phyloP scores from a whole-genome alignment of 2,113 vertebrate species.

The Haplochromis vanheusdeni region DNA sequence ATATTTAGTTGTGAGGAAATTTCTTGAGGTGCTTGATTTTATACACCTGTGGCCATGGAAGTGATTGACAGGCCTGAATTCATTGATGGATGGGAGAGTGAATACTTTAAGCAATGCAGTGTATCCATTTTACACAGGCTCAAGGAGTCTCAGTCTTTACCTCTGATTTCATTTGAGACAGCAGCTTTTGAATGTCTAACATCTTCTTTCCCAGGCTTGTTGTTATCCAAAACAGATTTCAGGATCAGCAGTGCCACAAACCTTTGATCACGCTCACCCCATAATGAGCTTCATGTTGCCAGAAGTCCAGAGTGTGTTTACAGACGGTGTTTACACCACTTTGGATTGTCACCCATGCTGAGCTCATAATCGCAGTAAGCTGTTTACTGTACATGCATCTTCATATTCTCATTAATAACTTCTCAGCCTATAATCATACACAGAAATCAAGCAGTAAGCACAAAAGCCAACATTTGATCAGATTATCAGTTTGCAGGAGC shows the following conservation, averaged over 20 bases:
- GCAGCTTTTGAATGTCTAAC: background rate
- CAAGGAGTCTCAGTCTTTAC: background rate
- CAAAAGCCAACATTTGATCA: background rate
- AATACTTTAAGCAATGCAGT: background rate
- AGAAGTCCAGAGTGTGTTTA: slow-evolving; percentile 25
- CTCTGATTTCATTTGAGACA: background rate
- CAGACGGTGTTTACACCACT: slow-evolving; percentile 10
- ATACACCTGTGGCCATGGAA: background rate
- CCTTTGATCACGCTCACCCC: slow-evolving; percentile 12
- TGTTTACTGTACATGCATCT: background rate
- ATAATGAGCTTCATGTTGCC: slow-evolving; percentile 1
- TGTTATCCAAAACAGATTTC: slow-evolving; percentile 8
- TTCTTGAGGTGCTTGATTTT: background rate
- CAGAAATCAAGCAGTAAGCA: background rate
- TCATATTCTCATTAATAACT: background rate
- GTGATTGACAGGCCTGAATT: rapidly evolving
- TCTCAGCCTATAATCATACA: background rate
- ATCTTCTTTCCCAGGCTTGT: background rate
- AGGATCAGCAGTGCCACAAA: slow-evolving; percentile 4
- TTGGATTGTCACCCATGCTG: background rate
- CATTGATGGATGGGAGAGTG: background rate
- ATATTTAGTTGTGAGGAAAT: background rate
- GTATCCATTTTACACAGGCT: background rate
- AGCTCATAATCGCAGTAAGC: slow-evolving; percentile 6
- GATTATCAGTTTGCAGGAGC: background rate